Percentiles rank a stretch among this genome's conserved stretches.
phyloP scores from a whole-genome alignment of 2,113 vertebrate genomes.

The Vulpes lagopus region DNA sequence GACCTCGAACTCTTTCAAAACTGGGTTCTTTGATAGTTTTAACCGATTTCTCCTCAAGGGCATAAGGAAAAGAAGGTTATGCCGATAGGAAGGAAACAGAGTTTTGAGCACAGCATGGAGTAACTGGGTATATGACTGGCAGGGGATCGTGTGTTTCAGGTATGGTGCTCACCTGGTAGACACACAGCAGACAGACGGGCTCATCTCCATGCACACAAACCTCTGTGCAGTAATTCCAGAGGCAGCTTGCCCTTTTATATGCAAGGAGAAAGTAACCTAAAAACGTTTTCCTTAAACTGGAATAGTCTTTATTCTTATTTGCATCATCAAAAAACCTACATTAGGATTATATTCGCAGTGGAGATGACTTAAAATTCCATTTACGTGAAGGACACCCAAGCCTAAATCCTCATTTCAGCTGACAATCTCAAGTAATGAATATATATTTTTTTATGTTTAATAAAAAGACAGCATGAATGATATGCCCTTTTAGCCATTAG shows the following conservation, averaged over 20 bases:
- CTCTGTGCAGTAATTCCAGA: background rate
- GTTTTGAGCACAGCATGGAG: background rate
- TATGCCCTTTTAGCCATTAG: background rate
- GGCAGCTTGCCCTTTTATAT: background rate
- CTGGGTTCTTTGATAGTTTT: background rate
- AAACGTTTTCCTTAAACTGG: background rate
- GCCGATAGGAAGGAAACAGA: background rate
- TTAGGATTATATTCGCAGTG: background rate
- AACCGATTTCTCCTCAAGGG: background rate
- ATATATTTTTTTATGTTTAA: background rate
- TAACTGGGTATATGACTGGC: background rate
- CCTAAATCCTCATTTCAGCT: background rate
- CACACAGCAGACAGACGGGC: accelerated
- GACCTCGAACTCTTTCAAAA: background rate
- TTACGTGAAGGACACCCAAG: background rate
- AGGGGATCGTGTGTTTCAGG: no score
- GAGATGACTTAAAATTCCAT: background rate
- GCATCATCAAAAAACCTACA: background rate
- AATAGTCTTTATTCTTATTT: background rate
- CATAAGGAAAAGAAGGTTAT: background rate
- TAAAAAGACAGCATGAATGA: background rate
- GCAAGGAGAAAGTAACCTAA: background rate
- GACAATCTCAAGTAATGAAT: background rate
- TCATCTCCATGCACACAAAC: background rate
- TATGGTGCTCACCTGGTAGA: background rate